Evolutionary conservation across 2,113 vertebrate genomes (phyloP).

Genomic region (Tragelaphus strepsiceros): DNA sequence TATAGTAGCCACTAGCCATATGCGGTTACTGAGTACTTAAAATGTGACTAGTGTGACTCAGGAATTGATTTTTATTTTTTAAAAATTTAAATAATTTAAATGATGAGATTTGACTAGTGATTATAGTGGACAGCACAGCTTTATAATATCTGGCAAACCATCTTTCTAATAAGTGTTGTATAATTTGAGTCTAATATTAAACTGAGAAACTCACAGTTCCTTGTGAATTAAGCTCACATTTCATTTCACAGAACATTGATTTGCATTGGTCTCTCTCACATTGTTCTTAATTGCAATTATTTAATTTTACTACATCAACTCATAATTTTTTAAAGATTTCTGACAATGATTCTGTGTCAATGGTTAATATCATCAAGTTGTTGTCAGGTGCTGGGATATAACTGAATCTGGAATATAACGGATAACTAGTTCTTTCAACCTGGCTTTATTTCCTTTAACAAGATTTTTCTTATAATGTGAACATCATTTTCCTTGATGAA

Average conservation of each 20-base stretch:
- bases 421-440: conserved; percentile 6
- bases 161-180: neutral
- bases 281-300: neutral
- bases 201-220: neutral
- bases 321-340: neutral
- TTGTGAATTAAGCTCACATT: neutral
- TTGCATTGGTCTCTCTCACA: neutral
- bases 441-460: conserved; percentile 8
- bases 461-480: neutral
- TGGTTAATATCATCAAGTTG: neutral
- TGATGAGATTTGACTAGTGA: neutral
- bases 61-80: neutral
- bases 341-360: neutral
- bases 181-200: neutral
- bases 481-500: neutral
- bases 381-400: neutral
- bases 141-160: neutral
- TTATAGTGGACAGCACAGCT: neutral
- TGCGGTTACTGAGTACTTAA: neutral
- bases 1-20: neutral
- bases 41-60: neutral
- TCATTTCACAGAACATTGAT: neutral
- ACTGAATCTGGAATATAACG: neutral
- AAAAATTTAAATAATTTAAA: neutral
- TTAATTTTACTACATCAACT: neutral